phyloP scores from a whole-genome alignment of 2,113 vertebrate species.

The Tichodroma muraria region DNA sequence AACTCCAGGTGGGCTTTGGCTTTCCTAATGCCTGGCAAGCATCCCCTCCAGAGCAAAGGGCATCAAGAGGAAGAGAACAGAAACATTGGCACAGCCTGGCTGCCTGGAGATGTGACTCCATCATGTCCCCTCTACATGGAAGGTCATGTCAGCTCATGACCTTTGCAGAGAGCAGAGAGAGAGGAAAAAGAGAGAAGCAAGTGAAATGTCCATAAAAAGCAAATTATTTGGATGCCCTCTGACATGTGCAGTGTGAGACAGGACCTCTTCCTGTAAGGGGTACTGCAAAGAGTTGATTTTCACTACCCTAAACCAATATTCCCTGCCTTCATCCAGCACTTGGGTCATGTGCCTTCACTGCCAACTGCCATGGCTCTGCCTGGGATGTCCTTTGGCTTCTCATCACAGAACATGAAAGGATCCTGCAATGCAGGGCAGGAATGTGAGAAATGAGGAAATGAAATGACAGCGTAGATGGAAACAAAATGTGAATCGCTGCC shows the following conservation, averaged over 20 bases:
- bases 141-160: fast-evolving
- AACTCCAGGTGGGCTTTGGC: neutral
- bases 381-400: neutral
- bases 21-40: neutral
- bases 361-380: too few relatives aligned
- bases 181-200: neutral
- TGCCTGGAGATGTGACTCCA: neutral
- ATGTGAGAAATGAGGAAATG: neutral
- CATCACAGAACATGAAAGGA: neutral
- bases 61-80: neutral
- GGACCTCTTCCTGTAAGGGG: neutral
- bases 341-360: neutral
- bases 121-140: too few relatives aligned
- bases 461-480: neutral
- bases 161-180: neutral
- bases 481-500: neutral
- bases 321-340: neutral
- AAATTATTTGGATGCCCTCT: neutral
- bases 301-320: neutral
- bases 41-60: neutral
- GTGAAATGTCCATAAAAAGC: neutral
- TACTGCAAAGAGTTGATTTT: neutral
- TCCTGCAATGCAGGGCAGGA: neutral
- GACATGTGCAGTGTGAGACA: neutral
- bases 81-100: neutral